Base-by-base conservation (phyloP, 2,888 invertebrate genomes). In the Notodonta ziczac region DNA sequence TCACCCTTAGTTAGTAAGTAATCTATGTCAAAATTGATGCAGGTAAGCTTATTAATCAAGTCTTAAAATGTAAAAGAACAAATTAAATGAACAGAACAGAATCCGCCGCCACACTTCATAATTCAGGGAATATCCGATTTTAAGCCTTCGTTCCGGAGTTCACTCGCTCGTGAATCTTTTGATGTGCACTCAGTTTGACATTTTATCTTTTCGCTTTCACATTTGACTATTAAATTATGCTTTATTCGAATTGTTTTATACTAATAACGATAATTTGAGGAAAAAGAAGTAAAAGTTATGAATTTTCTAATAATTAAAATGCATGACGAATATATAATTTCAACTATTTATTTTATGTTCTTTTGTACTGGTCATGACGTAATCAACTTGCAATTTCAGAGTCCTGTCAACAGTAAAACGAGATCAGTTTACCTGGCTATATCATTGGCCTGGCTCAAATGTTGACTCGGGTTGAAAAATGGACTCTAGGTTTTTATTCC, bases 391-490 rank as follows among this genome's bases (percentile, higher is more conserved):
- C 42, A 55, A 60, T 56, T 54, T 44, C 42, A 44, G 58, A 60
- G 56, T 10, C 39, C 39, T 55, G 61, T 69, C 63, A 66, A 58
- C 59, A 60, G 60, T 62, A 58, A 0, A 51, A 51, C 24, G 9
- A 5, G 24, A 50, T 10, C 24, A 52, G 58, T 70, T 66, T 59
- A 66, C 70, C 58, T 42, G 42, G 10, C 58, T 60, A 10, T 44
- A 50, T n/a, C 35, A 35, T 35, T 35, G 35, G 7, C 35, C 35
- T 35, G 35, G 42, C 58, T 60, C 62, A 70, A 64, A 62, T 56
- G 46, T 66, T 66, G 70, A 40, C 60, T 60, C 56, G 51, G 39
- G 56, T 51, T 62, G 63, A 66, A 57, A 72, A 73, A 63, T 66
- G 44, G 59, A 46, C 13, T 35, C 16, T 35, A 40, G 4, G 4